A percentile compares a stretch with the other conserved stretches of the same genome.
Evolutionary conservation across 2,797 vertebrate genomes (phyloP).

Genomic region (Gallinago stenura): DNA sequence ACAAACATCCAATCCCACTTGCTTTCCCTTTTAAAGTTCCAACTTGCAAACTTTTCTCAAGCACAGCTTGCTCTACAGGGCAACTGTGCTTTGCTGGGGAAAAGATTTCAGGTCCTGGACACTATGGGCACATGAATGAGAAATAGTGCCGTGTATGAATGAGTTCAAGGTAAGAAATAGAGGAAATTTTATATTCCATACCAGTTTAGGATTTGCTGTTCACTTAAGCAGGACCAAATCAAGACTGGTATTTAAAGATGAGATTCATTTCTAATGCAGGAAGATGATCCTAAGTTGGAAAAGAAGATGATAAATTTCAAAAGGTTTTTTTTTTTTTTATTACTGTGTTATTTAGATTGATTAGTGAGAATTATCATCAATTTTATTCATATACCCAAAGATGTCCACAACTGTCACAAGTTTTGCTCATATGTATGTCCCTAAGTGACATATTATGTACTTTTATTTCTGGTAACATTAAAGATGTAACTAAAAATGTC

Average conservation of each 20-base stretch:
- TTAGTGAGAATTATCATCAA: background rate
- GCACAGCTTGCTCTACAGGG: background rate
- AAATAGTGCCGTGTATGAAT: background rate
- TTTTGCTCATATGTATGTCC: background rate
- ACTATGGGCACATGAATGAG: background rate
- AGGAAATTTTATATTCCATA: background rate
- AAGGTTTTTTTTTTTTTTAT: rapidly evolving
- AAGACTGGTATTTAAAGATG: background rate
- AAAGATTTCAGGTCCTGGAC: background rate
- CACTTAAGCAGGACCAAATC: background rate
- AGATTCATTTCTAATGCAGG: background rate
- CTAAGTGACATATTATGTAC: background rate
- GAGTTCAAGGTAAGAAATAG: background rate
- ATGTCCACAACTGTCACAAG: background rate
- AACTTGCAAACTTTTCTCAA: background rate
- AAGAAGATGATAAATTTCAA: background rate
- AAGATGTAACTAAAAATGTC: background rate
- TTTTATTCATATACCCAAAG: background rate
- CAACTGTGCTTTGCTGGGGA: background rate
- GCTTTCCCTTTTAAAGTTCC: background rate
- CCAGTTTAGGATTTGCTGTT: background rate
- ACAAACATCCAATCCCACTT: background rate
- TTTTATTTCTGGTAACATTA: background rate
- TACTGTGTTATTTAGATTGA: background rate
- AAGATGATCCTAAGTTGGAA: background rate